Conservation (phyloP, 2,113 vertebrate genomes). For the Mesocricetus auratus region DNA sequence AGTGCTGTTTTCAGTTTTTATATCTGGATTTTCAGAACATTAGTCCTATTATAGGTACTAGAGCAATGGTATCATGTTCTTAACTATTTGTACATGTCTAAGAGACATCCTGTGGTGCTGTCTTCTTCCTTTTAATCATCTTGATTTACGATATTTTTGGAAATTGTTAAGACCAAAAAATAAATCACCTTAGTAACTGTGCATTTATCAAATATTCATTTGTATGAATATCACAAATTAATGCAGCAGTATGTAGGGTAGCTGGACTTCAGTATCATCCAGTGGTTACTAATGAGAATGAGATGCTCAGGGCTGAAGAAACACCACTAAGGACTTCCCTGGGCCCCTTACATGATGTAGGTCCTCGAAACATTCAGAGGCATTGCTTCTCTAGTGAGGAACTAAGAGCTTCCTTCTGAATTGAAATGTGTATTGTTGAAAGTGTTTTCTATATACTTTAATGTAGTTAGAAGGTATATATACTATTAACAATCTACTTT, state of each 20-base stretch:
- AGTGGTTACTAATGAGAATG: constrained; percentile 30
- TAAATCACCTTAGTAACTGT: background rate
- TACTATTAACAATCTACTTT: background rate
- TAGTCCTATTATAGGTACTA: background rate
- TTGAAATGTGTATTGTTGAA: background rate
- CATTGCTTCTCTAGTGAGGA: background rate
- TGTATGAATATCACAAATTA: background rate
- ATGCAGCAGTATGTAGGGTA: background rate
- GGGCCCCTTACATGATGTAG: rapidly evolving
- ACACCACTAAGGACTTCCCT: background rate
- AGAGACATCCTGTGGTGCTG: background rate
- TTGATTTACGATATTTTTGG: background rate
- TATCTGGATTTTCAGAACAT: background rate
- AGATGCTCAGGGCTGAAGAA: constrained; percentile 36
- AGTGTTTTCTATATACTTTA: constrained; percentile 33
- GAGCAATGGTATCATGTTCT: background rate
- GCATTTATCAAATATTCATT: background rate
- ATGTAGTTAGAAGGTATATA: background rate
- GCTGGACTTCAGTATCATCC: background rate
- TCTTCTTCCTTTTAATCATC: background rate
- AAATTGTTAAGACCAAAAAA: background rate
- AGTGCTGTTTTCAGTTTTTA: constrained; percentile 11
- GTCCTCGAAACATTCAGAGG: background rate
- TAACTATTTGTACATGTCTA: background rate
- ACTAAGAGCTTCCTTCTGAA: background rate